Evolutionary conservation across 2,797 vertebrate genomes (phyloP), one percentile per base, ranked within the genome.

Genomic region (Phataginus tricuspis): DNA sequence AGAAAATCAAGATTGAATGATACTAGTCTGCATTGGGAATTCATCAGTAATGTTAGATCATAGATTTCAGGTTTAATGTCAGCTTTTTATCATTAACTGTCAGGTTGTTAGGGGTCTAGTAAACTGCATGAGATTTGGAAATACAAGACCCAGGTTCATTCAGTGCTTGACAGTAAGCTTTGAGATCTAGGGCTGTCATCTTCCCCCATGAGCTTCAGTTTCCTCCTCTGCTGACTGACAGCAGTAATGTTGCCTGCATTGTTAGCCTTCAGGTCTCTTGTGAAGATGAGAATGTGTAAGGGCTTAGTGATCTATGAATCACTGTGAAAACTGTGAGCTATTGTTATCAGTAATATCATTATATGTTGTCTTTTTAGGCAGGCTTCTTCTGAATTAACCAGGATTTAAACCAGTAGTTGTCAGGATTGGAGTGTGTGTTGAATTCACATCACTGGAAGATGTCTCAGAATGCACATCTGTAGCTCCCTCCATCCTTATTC

Each of bases 1-100:
- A 71, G 29, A 79, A 95, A 80, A 92, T 42, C 91, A 49, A 90
- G 64, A 94, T 79, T 42, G 78, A 61, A 71, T 93, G 75, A 83
- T 61, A 93, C 29, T 45, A 71, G 10, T 94, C 57, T 14, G 4
- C 5, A 19, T 31, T 95, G 18, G 87, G 45, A 95, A 23, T 88
- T 94, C 55, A 66, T 86, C 51, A 82, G 49, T 84, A 88, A 61
- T 64, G 39, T 79, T 96, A 72, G 68, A 74, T 64, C 21, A 86
- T n/a, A 93, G 69, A 59, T 84, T 83, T 69, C 7, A 37, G 51
- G 34, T 68, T 71, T 79, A 94, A 59, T 49, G 45, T 94, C 64
- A 80, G 21, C 37, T 68, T 94, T 42, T 96, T 57, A 82, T 90
- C 49, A 75, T 29, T 85, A 68, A 92, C 42, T 82, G 37, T 13